Base-by-base conservation (phyloP, 2,113 vertebrate species). In the Poecilia latipinna region DNA sequence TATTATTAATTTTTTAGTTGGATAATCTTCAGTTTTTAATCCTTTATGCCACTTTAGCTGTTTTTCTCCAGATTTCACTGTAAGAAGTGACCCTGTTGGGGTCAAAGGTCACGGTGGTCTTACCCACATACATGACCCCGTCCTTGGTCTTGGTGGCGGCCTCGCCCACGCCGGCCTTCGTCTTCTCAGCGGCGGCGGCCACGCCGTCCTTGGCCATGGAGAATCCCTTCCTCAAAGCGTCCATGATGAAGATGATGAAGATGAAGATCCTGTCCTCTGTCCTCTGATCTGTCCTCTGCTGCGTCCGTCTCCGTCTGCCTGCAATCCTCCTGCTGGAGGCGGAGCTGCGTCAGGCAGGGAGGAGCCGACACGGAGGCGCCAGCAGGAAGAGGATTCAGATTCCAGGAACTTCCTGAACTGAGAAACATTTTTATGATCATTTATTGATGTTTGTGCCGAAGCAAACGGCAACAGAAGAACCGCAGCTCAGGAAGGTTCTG, bases 71-170 rank as follows among this genome's bases (percentile, higher is more conserved):
- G 44, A 19, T 19, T 5, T 48, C 17, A 1, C 44, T 6, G 44
- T 19, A 48, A 19, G 17, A 48, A 48, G 4, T 17, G 44, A 48
- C 13, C 4, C 44, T 6, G 44, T 48, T 19, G 4, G 3, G 39
- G 39, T 42, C 17, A 48, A 48, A 19, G 13, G 44, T 48, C 44
- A 37, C 35, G 10, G 35, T 48, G 4, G 15, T 3, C 90, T 89
- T 72, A 92, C 91, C 91, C 0, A 92, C 96, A 75, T 97, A 97
- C 94, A 97, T 93, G 87, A 99, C 98, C n/a, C 97, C 97, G 90
- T 98, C 97, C 91, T 98, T 98, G 91, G 97, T 99, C 92, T 96
- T 99, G 91, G 96, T 94, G 0, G 97, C 97, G 0, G 97, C 97
- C 77, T 97, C 97, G 0, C 96, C 97, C 88, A 98, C 96, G 4